Base-by-base conservation (phyloP, 1,140 invertebrate genomes). In the Idris sp. region DNA sequence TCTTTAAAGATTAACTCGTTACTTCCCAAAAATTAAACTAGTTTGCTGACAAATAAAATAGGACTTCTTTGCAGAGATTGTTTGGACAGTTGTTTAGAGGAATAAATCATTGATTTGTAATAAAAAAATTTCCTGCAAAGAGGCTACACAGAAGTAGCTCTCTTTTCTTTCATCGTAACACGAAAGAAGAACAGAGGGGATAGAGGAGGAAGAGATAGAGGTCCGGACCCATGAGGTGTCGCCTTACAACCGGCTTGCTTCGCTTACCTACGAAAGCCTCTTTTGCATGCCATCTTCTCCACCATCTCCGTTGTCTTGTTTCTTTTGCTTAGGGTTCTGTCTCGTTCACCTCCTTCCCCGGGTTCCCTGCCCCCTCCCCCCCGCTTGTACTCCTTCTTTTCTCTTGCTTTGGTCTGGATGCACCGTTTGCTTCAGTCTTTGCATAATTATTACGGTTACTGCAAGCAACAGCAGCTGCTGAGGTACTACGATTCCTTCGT, bases 211-310 rank as follows among this genome's bases (percentile, higher is more conserved):
- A 71, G 76, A 80, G 75, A 79, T 74, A 80, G 79, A 78, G 79
- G 78, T 81, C 76, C 71, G 73, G 77, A 81, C 74, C 77, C 77
- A 68, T 77, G 83, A 87, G 85, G 85, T 87, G 85, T 87, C 84
- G 85, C 81, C 84, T 87, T 87, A 87, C 85, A 87, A 87, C 86
- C 85, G 85, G 83, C 85, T 87, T 81, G 81, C 80, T 85, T 84
- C 81, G 77, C 81, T 85, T 85, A 83, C 81, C 81, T 82, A 84
- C 80, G 82, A 84, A 82, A 85, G 83, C 80, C 83, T 84, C 79
- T 81, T 87, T 87, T 87, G 86, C 85, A 87, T 87, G 83, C 85
- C 85, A 87, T 87, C 85, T 86, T 78, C 79, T 85, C 82, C 84
- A 86, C 84, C 83, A 86, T 86, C 86, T 86, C 48, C 67, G 44